A percentile compares a stretch with the other conserved stretches of the same genome.
These are phyloP conservation scores for Diplodus sargus DNA, from an alignment of 2,797 vertebrate genomes.

Conservation along the genomic window DNA sequence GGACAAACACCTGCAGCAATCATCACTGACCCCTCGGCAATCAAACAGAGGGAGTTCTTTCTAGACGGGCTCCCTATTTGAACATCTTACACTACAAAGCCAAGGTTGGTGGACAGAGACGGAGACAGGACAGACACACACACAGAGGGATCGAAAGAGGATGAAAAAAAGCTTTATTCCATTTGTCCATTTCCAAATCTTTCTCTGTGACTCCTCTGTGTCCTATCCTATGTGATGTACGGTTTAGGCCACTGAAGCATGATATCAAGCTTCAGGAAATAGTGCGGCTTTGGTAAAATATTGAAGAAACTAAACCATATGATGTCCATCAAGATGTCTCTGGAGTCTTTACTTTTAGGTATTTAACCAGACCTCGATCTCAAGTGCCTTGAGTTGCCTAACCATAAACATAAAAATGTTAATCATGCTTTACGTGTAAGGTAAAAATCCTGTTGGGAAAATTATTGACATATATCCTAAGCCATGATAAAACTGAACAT, in stretches of 20 bases:
- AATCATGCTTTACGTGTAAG: not conserved
- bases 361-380: too few relatives aligned
- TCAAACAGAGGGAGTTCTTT: conserved; percentile 55
- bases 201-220: not conserved
- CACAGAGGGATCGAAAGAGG: not conserved
- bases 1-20: conserved; percentile 59
- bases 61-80: conserved; percentile 35
- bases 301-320: not conserved
- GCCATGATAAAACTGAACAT: too few relatives aligned
- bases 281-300: not conserved
- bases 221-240: not conserved
- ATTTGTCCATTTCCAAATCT: not conserved
- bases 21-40: conserved; percentile 65
- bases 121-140: not conserved
- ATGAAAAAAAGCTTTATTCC: not conserved
- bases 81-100: conserved; percentile 53
- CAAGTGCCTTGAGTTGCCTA: not conserved
- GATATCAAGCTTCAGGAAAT: not conserved
- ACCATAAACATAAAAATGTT: not conserved
- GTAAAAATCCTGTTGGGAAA: not conserved
- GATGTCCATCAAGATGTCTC: not conserved
- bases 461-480: not conserved
- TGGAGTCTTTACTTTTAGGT: not conserved
- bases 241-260: not conserved
- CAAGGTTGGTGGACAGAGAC: conserved; percentile 22